Conservation (phyloP, 2,888 invertebrate genomes). For the Tetramorium bicarinatum region DNA sequence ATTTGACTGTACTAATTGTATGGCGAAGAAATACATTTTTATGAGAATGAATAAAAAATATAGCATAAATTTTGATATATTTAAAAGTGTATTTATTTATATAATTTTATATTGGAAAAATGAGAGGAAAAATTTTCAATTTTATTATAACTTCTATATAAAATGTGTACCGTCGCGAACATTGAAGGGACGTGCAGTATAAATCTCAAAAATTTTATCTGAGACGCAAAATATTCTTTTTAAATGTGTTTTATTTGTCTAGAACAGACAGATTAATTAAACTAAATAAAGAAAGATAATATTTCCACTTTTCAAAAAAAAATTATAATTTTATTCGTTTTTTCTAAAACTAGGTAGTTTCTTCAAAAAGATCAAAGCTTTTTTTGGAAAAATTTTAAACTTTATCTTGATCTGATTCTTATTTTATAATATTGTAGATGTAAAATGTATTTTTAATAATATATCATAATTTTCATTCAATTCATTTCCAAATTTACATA, state of each 20-base stretch:
- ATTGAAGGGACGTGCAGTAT: neutral
- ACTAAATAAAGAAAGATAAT: neutral
- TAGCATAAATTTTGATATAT: neutral
- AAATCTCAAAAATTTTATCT: neutral
- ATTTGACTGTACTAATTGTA: neutral
- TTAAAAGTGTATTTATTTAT: neutral
- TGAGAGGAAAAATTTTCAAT: neutral
- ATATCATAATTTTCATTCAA: neutral
- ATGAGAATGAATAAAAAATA: neutral
- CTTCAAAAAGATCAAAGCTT: neutral
- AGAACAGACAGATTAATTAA: neutral
- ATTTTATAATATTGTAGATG: neutral
- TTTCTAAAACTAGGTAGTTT: neutral
- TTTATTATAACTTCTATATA: neutral
- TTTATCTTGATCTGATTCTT: neutral
- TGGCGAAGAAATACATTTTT: neutral
- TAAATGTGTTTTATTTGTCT: neutral
- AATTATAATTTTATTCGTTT: neutral
- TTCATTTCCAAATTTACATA: neutral
- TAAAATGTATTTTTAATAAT: neutral
- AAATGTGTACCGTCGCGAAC: neutral
- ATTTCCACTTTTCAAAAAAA: neutral
- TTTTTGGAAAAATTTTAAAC: neutral
- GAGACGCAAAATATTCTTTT: neutral
- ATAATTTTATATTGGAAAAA: neutral